Percentiles rank a stretch among this genome's conserved stretches.
phyloP scores from a whole-genome alignment of 2,888 invertebrate species.

The Flexamia atlantica region DNA sequence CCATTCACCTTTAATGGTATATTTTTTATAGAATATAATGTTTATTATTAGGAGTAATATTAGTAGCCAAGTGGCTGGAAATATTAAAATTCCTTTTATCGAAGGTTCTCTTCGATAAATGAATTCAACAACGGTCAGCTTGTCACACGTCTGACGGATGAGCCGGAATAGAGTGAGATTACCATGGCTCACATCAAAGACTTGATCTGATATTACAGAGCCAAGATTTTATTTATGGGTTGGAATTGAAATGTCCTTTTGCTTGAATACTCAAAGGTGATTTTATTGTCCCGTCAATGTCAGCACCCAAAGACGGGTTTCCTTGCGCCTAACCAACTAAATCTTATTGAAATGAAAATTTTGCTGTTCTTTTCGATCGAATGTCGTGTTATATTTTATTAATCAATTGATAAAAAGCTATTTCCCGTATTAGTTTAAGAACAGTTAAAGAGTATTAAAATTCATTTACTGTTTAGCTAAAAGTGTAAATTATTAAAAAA shows the following conservation, averaged over 20 bases:
- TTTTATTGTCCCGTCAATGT: background rate
- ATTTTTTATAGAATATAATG: too few relatives aligned
- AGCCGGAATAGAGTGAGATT: background rate
- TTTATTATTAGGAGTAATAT: too few relatives aligned
- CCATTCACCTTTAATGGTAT: too few relatives aligned
- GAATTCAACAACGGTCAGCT: background rate
- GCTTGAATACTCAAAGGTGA: conserved; percentile 21
- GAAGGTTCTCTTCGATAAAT: too few relatives aligned
- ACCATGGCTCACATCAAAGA: background rate
- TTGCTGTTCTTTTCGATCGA: background rate
- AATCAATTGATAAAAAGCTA: too few relatives aligned
- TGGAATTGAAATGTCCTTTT: conserved; percentile 30
- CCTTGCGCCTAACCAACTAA: background rate
- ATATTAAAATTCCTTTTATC: too few relatives aligned
- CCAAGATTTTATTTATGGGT: conserved; percentile 23
- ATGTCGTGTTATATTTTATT: too few relatives aligned
- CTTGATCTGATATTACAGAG: conserved; percentile 14
- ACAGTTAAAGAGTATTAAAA: too few relatives aligned
- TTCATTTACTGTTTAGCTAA: too few relatives aligned
- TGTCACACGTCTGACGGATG: background rate
- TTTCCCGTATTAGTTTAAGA: too few relatives aligned
- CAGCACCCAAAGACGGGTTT: background rate
- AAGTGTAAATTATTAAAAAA: too few relatives aligned
- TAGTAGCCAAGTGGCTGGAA: too few relatives aligned
- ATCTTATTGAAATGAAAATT: background rate